These are phyloP conservation scores for Sarcophaga carnaria DNA, from an alignment of 2,888 invertebrate species.

Conservation along the genomic window DNA sequence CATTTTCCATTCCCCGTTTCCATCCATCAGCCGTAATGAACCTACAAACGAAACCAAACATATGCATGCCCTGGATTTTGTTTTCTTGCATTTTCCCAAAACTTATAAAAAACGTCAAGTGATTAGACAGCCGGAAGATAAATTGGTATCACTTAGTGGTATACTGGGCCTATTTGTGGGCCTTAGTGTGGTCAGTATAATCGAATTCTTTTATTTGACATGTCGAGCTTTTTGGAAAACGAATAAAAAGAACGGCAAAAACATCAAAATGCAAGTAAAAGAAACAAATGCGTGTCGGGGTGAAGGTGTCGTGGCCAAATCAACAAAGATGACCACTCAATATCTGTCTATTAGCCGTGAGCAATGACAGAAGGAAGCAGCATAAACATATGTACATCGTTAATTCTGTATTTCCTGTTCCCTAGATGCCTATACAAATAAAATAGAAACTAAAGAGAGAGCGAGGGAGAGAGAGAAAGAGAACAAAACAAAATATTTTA, in stretches of 20 bases:
- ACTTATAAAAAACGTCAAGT: conserved; percentile 24
- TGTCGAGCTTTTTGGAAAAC: not conserved
- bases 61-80: conserved; percentile 18
- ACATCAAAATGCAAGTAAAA: not conserved
- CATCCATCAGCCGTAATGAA: not conserved
- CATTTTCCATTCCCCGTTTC: not conserved
- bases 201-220: conserved; percentile 42
- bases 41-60: not conserved
- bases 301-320: too few relatives aligned
- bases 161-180: conserved; percentile 45
- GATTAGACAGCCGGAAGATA: conserved; percentile 45
- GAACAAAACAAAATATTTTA: conserved; percentile 39
- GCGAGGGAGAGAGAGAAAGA: not conserved
- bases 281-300: too few relatives aligned
- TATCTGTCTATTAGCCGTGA: conserved; percentile 32
- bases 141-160: conserved; percentile 57
- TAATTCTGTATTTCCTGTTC: conserved; percentile 47
- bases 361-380: not conserved
- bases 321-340: not conserved
- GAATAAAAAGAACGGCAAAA: not conserved
- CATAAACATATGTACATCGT: not conserved
- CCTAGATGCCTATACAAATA: not conserved
- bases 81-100: conserved; percentile 24
- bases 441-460: not conserved
- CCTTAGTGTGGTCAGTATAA: conserved; percentile 32